These are phyloP conservation scores for Podarcis lilfordi DNA, from an alignment of 2,797 vertebrate species.

Conservation along the genomic window DNA sequence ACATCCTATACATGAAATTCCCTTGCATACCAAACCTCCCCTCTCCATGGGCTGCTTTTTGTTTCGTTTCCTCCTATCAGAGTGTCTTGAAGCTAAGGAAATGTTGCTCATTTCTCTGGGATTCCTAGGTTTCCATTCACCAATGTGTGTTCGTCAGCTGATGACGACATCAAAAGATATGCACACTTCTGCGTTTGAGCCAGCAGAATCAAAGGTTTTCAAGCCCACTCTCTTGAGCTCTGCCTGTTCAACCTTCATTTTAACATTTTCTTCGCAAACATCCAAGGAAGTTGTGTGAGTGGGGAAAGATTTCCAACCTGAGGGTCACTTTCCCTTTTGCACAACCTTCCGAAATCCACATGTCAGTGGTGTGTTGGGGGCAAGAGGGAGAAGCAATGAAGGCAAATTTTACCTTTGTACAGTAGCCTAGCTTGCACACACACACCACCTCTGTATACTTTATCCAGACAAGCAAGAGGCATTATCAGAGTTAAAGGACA, in stretches of 20 bases:
- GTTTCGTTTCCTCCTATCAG: not conserved
- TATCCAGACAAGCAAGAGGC: too few species aligned
- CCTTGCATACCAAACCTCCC: constrained; percentile 62
- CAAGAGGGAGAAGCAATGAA: too few species aligned
- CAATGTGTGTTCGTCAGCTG: not conserved
- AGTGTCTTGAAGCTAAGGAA: not conserved
- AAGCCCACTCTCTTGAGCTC: not conserved
- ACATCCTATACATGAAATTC: constrained; percentile 78
- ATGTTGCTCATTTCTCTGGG: not conserved
- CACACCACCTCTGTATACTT: too few species aligned
- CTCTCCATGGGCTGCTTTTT: not conserved
- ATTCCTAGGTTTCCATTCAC: not conserved
- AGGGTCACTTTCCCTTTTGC: too few species aligned
- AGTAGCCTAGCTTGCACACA: too few species aligned
- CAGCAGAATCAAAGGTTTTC: not conserved
- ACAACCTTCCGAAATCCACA: too few species aligned
- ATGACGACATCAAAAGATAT: not conserved
- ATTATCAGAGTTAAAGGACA: too few species aligned
- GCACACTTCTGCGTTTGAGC: not conserved
- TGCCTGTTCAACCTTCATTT: not conserved
- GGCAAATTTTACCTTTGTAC: too few species aligned
- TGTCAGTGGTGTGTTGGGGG: too few species aligned
- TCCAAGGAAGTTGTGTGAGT: not conserved
- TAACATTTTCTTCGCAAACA: not conserved
- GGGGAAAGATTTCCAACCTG: too few species aligned